Percentiles rank a stretch among this genome's conserved stretches.
phyloP scores from a whole-genome alignment of 2,797 vertebrate species.

The Cichlasoma orientale region DNA sequence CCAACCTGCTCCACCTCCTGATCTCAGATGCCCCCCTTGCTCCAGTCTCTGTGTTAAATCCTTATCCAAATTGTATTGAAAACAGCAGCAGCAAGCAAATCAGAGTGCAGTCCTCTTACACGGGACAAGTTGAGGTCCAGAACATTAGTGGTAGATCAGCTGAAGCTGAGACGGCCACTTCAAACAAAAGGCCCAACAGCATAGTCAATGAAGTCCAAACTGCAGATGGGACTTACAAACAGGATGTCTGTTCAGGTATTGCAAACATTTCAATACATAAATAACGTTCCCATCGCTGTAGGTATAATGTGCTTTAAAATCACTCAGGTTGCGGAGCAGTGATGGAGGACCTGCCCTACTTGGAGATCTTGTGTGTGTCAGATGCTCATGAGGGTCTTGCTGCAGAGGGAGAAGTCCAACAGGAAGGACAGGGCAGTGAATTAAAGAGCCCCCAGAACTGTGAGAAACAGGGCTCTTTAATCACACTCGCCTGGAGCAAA shows the following conservation, averaged over 20 bases:
- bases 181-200: not conserved
- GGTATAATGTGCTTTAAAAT: slow-evolving; percentile 3
- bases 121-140: not conserved
- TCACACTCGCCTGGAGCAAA: slow-evolving; percentile 82
- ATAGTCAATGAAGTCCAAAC: slow-evolving; percentile 8
- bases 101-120: not conserved
- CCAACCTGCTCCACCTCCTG: slow-evolving; percentile 63
- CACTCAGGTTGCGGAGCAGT: slow-evolving; percentile 69
- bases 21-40: slow-evolving; percentile 34
- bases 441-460: slow-evolving; percentile 25
- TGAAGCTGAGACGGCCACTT: not conserved
- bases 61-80: slow-evolving; percentile 2
- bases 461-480: slow-evolving; percentile 81
- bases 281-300: not conserved
- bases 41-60: not conserved
- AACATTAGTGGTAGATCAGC: not conserved
- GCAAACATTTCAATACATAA: not conserved
- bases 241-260: slow-evolving; percentile 75
- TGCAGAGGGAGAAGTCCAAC: not conserved
- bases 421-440: not conserved
- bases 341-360: slow-evolving; percentile 79
- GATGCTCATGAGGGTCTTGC: slow-evolving; percentile 11
- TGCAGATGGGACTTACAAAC: slow-evolving; percentile 24
- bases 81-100: slow-evolving; percentile 13
- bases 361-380: slow-evolving; percentile 76